Evolutionary conservation across 2,113 vertebrate species (phyloP), one percentile per base, ranked within the genome.

Genomic region (Nesospiza acunhae): DNA sequence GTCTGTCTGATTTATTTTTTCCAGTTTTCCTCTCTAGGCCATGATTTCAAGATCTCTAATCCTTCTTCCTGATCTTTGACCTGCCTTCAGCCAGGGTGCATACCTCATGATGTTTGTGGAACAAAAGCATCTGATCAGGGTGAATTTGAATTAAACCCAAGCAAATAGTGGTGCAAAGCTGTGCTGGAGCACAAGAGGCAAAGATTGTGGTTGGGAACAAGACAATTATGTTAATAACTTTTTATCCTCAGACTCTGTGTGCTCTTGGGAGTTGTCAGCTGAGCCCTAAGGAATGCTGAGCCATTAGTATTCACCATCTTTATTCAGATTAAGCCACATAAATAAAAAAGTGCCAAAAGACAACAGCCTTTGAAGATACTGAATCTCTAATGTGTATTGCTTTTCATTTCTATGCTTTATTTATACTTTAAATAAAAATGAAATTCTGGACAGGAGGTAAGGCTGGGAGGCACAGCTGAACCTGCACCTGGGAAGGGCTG

Each of bases 341-440:
- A 95, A 94, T 89, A 89, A 91, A 77, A 39, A 90, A 72, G 11
- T 74, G 82, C 46, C 67, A 87, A 39, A 41, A 94, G 78, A 90
- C 17, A 94, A 49, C 53, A 83, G 20, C 50, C 85, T 95, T 97
- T 97, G 82, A 96, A 93, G 90, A 95, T 95, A 80, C 27, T 47
- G 70, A 83, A 85, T 70, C 82, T 91, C 53, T 44, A 90, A 35
- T 3, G 2, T 3, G 3, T 13, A 44, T 18, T 42, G 21, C 30
- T 89, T 88, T 86, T 79, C 33, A 89, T 35, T 88, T 23, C 55
- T 76, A 2, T 50, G 42, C 30, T 91, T 82, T 90, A 59, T 87
- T 94, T 91, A 87, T 27, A 33, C 26, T 89, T 49, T 42, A 69
- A 91, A 77, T 63, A 85, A 33, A 41, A 79, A 66, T 62, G 70